Evolutionary conservation across 1,140 invertebrate species (phyloP), one percentile per base, ranked within the genome.

Genomic region (Eubasilissa regina): DNA sequence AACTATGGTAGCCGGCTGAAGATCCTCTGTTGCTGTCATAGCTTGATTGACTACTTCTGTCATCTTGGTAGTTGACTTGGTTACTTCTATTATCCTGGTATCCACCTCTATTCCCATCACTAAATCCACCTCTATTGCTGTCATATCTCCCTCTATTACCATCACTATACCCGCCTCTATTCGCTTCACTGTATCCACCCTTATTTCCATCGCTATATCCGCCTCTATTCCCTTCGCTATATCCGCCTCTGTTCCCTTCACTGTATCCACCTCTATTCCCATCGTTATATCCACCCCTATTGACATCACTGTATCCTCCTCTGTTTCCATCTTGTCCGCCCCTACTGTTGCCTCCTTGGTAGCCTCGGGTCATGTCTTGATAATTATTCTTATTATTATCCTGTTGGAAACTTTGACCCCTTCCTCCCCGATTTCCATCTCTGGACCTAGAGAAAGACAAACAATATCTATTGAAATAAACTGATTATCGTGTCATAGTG

Each of bases 221-320:
- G 21, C 53, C 68, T 51, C 68, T 10, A 15, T 68, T 68, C 4
- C 3, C 48, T 4, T 75, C 45, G 17, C 70, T 45, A 19, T 83
- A 80, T 62, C 80, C 83, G 3, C 80, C 74, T 8, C 76, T 10
- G 77, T 88, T 87, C 68, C 86, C 86, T n/a, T 86, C 86, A 0
- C 85, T 85, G 19, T 75, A 48, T 86, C 86, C 0, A 87, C 87
- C 79, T 87, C 86, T 35, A 47, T 68, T 68, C 13, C 86, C 86
- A 21, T 75, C 53, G 17, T 45, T 43, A 15, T 9, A 48, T 86
- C 86, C 0, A 87, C 87, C 79, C 87, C 86, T 35, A 47, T 68
- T 68, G 13, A 86, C 86, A 0, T 86, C 87, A 83, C 87, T 86
- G 62, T 87, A 87, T 79, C 87, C 87, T 0, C 86, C 82, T 0